Percentiles rank a stretch among this genome's conserved stretches.
Conservation (phyloP, 2,888 invertebrate genomes). For the Synanthedon tipuliformis region DNA sequence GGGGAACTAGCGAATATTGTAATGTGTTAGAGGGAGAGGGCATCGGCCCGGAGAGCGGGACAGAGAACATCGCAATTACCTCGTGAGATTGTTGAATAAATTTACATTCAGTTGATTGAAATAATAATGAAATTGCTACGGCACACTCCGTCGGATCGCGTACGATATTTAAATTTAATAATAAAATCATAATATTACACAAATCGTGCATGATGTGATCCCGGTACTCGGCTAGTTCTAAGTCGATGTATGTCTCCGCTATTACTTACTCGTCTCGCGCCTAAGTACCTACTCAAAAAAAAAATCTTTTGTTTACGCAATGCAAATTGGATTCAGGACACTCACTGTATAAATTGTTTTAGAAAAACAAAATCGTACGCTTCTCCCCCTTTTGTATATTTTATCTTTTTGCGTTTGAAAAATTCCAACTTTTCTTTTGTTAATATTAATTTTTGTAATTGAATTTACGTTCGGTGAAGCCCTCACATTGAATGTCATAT, state of each 20-base stretch:
- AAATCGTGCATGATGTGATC: conserved; percentile 49
- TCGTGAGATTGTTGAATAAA: conserved; percentile 70
- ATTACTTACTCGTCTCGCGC: too few species aligned
- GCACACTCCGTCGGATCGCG: conserved; percentile 55
- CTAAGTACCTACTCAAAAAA: conserved; percentile 27
- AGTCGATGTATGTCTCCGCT: too few species aligned
- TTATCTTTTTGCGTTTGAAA: too few species aligned
- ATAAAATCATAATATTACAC: conserved; percentile 65
- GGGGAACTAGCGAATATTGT: conserved; percentile 33
- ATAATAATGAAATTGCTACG: conserved; percentile 70
- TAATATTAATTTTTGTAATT: too few species aligned
- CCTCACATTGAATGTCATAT: too few species aligned
- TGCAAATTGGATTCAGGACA: conserved; percentile 19
- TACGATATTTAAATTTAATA: conserved; percentile 67
- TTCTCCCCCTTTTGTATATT: neutral
- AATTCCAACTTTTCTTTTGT: too few species aligned
- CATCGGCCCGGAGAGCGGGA: conserved; percentile 27
- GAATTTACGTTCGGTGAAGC: too few species aligned
- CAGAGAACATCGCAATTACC: conserved; percentile 57
- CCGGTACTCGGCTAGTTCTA: conserved; percentile 1
- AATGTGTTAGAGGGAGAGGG: conserved; percentile 28
- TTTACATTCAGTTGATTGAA: conserved; percentile 71
- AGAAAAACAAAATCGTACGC: neutral
- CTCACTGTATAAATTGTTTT: neutral
- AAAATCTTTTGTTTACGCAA: conserved; percentile 33